Base-by-base conservation (phyloP, 2,888 invertebrate species). In the Cephus pulcher region DNA sequence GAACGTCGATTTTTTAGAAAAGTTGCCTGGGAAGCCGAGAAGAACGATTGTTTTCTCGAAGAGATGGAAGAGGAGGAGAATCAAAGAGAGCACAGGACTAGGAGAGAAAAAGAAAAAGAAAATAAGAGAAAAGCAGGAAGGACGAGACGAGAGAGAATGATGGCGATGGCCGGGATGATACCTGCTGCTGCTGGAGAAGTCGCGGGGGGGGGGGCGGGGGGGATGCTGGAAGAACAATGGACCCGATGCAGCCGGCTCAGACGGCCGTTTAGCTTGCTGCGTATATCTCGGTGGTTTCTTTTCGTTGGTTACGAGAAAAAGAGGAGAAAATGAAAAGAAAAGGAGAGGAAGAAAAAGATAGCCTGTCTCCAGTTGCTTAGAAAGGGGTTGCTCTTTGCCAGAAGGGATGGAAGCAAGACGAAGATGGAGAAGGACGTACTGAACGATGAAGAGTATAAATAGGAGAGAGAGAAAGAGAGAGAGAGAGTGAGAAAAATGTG, bases 271-370 rank as follows among this genome's bases (percentile, higher is more conserved):
- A 56, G 56, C 56, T 56, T 56, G 15, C 56, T 56, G 23, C 56
- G 23, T 56, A 56, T 56, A 56, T 56, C 56, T 56, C 56, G 56
- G 56, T 23, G 23, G 56, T 56, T 34, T 40, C 78, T 82, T 81
- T 4, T 87, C 95, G 95, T 90, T 96, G 96, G 96, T 95, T 95
- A 91, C 94, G 95, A 79, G 96, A 96, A 90, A 94, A 95, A 84
- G 95, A 95, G 87, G 6, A 56, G 23, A 15, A 56, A 56, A 2
- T 9, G 0, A 9, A 2, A 9, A 56, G 56, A 56, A 56, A 56
- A 56, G 15, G 56, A 23, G 23, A 56, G 23, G 1, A 56, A 23
- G 23, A 56, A 56, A 56, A 56, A 23, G 23, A 56, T 23, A 56
- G 6, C 56, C 15, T 9, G 56, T 56, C 23, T 23, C 56, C 23